Percentiles rank a stretch among this genome's conserved stretches.
Conservation (phyloP, 2,113 vertebrate genomes). For the Bucco capensis region DNA sequence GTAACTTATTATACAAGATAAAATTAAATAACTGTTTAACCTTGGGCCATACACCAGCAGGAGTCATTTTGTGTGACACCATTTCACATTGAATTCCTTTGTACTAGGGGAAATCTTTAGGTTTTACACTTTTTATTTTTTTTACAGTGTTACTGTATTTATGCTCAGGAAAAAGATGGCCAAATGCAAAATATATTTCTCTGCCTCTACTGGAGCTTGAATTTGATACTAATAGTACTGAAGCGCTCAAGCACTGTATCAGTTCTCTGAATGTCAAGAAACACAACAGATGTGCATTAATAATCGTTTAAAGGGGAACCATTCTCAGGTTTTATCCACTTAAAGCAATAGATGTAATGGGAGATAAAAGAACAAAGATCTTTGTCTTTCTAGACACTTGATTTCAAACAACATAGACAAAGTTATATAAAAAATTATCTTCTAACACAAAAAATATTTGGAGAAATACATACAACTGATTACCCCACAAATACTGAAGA, state of each 20-base stretch:
- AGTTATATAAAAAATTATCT: background rate
- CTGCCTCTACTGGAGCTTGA: background rate
- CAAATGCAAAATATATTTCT: background rate
- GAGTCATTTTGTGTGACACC: background rate
- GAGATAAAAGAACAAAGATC: background rate
- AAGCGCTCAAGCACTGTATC: background rate
- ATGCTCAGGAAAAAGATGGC: background rate
- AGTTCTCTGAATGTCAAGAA: background rate
- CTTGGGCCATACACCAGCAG: conserved; percentile 1
- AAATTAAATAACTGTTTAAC: conserved; percentile 27
- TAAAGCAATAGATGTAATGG: background rate
- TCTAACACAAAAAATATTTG: background rate
- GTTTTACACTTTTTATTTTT: background rate
- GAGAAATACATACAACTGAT: background rate
- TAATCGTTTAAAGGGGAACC: background rate
- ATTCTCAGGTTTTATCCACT: background rate
- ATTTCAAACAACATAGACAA: background rate
- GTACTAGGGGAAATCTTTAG: background rate
- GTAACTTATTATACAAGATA: conserved; percentile 44
- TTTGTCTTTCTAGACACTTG: background rate
- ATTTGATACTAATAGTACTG: background rate
- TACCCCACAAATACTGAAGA: background rate
- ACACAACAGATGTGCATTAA: background rate
- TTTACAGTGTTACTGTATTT: background rate
- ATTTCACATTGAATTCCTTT: background rate